Evolutionary conservation across 1,140 invertebrate species (phyloP), one percentile per base, ranked within the genome.

Genomic region (Formica exsecta): DNA sequence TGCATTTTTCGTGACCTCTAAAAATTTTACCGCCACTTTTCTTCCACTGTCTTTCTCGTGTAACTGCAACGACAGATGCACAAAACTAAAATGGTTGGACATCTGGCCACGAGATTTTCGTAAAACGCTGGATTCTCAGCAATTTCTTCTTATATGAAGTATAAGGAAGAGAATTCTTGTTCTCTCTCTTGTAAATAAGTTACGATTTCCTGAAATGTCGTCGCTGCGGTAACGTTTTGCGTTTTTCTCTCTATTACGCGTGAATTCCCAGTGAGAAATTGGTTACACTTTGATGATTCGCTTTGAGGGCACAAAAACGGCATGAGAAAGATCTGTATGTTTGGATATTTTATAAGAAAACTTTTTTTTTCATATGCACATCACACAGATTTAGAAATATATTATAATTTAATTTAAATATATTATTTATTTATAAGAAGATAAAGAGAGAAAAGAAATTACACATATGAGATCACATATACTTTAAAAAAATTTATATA

Each of bases 221-320:
- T 64, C 59, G 59, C n/a, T 29, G 16, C 44, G 22, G 29, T 77
- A 77, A 44, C 74, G 22, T 64, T 16, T 76, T 22, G 32, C 44
- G 41, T 81, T 71, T 81, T 64, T 81, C 68, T 59, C 22, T 81
- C 36, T 71, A 81, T 81, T 80, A 80, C 77, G 51, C 48, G 77
- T 71, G 36, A 81, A 48, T 80, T 57, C 51, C 48, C 22, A 44
- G 77, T 57, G 36, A 71, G 77, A 80, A 80, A 80, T 80, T 70
- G 41, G 77, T 80, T 70, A 80, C 65, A 80, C 64, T 38, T 80
- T 70, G 64, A 29, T 41, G 77, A 80, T 70, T 80, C 64, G 41
- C 61, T 29, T 38, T 66, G 16, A 16, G 5, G 19, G n/a, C n/a
- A 44, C 62, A 66, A 79, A 77, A 77, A 65, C 25, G 3, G 13